These are phyloP conservation scores for Eristalinus aeneus DNA, from an alignment of 2,888 invertebrate species.

Conservation along the genomic window DNA sequence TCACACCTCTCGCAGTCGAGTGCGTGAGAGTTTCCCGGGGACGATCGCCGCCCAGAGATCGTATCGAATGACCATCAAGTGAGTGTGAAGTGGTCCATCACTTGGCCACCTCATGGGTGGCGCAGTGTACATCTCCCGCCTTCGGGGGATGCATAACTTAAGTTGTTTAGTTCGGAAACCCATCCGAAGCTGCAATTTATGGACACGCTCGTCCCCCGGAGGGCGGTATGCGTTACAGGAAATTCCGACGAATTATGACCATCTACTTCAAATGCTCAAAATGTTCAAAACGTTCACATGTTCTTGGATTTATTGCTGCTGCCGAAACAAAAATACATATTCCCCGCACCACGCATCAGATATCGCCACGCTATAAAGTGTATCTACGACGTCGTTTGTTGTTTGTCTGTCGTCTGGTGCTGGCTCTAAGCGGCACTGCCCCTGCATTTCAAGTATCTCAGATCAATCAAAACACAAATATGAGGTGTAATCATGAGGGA, in stretches of 20 bases:
- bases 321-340: neutral
- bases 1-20: conserved; percentile 53
- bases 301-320: conserved; percentile 36
- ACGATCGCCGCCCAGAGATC: conserved; percentile 47
- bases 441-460: conserved; percentile 36
- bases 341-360: neutral
- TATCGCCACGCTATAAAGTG: conserved; percentile 28
- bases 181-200: conserved; percentile 39
- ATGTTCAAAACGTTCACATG: too few species aligned
- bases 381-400: conserved; percentile 12
- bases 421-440: neutral
- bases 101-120: conserved; percentile 41
- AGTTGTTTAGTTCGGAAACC: conserved; percentile 11
- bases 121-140: neutral
- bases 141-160: conserved; percentile 11
- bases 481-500: conserved; percentile 26
- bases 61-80: conserved; percentile 49
- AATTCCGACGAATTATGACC: conserved; percentile 22
- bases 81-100: conserved; percentile 49
- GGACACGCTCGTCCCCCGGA: neutral
- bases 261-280: neutral
- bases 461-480: neutral
- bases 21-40: neutral
- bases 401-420: neutral
- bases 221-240: conserved; percentile 40